These are phyloP conservation scores for Tachuris rubrigastra DNA, from an alignment of 2,113 vertebrate genomes.

Conservation along the genomic window DNA sequence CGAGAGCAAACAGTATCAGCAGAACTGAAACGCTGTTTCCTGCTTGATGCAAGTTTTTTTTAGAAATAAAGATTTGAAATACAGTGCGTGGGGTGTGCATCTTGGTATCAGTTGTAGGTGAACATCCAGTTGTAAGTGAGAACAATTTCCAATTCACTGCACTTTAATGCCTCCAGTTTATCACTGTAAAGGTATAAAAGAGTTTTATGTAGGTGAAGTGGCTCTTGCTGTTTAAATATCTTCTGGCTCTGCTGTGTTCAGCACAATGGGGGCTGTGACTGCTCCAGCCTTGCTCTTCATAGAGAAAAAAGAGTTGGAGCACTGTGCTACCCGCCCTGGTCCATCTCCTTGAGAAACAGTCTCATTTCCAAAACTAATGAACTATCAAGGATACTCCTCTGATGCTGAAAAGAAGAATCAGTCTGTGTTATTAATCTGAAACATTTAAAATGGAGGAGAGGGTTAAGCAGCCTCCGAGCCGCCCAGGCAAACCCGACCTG, in stretches of 20 bases:
- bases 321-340: not conserved
- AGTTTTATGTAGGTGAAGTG: constrained; percentile 58
- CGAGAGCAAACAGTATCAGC: not conserved
- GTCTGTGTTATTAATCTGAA: not conserved
- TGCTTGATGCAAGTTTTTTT: not conserved
- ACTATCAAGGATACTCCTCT: not conserved
- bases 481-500: not conserved
- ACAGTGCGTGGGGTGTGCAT: not conserved
- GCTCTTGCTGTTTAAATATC: constrained; percentile 40
- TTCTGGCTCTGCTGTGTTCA: not conserved
- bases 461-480: not conserved
- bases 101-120: not conserved
- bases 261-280: not conserved
- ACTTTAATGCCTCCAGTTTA: constrained; percentile 57
- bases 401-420: not conserved
- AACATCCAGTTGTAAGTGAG: constrained; percentile 50
- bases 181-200: constrained; percentile 53
- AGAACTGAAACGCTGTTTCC: not conserved
- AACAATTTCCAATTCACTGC: constrained; percentile 53
- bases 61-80: not conserved
- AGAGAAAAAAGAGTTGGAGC: not conserved
- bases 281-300: not conserved
- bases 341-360: not conserved
- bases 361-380: not conserved
- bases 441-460: not conserved